Evolutionary conservation across 2,888 invertebrate genomes (phyloP), one percentile per base, ranked within the genome.

Genomic region (Drosophila buzzatii): DNA sequence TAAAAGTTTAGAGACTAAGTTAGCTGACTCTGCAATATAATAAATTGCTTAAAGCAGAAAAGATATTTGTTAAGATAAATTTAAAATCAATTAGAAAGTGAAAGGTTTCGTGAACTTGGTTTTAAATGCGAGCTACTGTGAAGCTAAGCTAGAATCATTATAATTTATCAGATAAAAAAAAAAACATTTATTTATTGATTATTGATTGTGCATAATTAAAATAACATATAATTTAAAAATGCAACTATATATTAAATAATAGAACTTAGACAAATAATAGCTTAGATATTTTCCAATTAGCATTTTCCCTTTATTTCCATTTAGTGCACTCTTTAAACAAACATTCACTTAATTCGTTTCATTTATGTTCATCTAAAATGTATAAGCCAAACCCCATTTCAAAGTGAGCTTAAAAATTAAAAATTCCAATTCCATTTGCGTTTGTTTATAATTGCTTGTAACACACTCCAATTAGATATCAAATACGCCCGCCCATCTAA

Each of bases 371-470:
- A 51, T 51, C 8, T 20, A 51, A 12, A 35, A 51, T 51, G 20
- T 33, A 51, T 51, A 35, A 20, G 20, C 14, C 18, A 33, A 20
- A 4, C 6, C 23, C 1, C 20, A 1, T 23, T 57, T n/a, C 0
- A 31, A 33, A 35, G 33, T 27, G 31, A 3, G 20, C 18, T 49
- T 2, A 0, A 20, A 31, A 39, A 23, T 49, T 49, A 59, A 31
- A 39, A 31, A 41, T 41, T 55, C 39, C 27, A 31, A 55, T 41
- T 55, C 55, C 2, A 37, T 55, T 55, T 49, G 20, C 23, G 18
- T 59, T 39, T 42, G 10, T 9, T 44, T 63, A 47, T 84, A 85
- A 87, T 82, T 82, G 80, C 70, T 57, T 42, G 72, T 77, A 74
- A 70, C 57, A 45, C 53, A 67, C 45, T 61, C 69, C 74, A 77